phyloP scores from a whole-genome alignment of 2,113 vertebrate genomes.

The Ptilonorhynchus violaceus region DNA sequence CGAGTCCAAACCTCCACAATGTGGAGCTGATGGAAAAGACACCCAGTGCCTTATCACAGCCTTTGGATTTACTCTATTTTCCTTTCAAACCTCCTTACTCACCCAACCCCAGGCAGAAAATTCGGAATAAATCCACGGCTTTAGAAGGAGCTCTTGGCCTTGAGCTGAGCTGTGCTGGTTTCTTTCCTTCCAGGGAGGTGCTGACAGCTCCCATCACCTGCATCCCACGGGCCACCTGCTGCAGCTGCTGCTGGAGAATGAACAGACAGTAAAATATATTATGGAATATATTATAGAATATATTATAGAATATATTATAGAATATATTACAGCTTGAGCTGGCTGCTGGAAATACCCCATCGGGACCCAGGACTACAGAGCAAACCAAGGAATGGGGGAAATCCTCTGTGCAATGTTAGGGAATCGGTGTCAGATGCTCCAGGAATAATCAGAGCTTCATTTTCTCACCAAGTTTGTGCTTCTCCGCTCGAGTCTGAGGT shows the following conservation, averaged over 20 bases:
- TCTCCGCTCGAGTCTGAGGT: neutral
- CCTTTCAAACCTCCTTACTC: neutral
- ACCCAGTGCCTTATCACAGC: neutral
- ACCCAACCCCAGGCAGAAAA: neutral
- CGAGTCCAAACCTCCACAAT: neutral
- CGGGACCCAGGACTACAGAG: neutral
- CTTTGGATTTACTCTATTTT: neutral
- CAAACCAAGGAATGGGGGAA: neutral
- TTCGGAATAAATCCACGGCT: accelerated
- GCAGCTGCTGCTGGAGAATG: neutral
- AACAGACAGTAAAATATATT: neutral
- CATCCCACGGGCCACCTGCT: accelerated
- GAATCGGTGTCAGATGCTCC: neutral
- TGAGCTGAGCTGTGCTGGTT: neutral
- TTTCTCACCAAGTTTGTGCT: neutral
- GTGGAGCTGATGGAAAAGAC: neutral
- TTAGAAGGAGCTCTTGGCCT: accelerated
- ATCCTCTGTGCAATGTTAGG: neutral
- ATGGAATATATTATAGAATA: neutral
- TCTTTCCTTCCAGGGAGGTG: conserved; percentile 15
- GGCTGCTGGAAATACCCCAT: neutral
- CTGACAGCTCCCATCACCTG: neutral
- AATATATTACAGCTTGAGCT: neutral
- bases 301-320: neutral
- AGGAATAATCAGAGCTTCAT: neutral